phyloP scores from a whole-genome alignment of 1,140 invertebrate genomes.

The Conopomorpha cramerella region DNA sequence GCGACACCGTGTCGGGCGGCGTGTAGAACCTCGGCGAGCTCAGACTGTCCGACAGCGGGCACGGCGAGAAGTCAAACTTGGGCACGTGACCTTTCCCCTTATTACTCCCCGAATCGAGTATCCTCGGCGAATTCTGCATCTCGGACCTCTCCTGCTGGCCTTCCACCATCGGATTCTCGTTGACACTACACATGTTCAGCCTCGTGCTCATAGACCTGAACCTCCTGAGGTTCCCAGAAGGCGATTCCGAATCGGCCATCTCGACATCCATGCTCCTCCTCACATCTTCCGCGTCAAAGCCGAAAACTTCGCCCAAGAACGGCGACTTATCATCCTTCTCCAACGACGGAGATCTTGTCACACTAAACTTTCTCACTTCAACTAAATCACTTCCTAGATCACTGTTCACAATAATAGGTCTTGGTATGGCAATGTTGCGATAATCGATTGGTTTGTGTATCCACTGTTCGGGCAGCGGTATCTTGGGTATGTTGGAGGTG shows the following conservation, averaged over 20 bases:
- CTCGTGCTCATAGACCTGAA: conserved; percentile 46
- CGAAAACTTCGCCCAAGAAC: conserved; percentile 36
- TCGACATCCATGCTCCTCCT: conserved; percentile 17
- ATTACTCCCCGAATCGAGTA: conserved; percentile 38
- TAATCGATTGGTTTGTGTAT: background rate
- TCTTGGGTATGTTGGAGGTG: conserved; percentile 20
- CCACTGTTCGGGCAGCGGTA: background rate
- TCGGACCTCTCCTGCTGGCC: conserved; percentile 28
- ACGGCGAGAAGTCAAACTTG: conserved; percentile 50
- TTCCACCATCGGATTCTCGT: conserved; percentile 28
- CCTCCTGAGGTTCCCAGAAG: conserved; percentile 32
- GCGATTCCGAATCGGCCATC: conserved; percentile 16
- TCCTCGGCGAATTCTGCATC: conserved; percentile 41
- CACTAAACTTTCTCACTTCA: conserved; percentile 49
- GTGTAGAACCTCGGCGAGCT: conserved; percentile 47
- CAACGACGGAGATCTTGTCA: conserved; percentile 48
- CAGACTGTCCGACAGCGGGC: conserved; percentile 31
- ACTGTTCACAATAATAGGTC: too few relatives aligned
- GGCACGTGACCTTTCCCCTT: conserved; percentile 42
- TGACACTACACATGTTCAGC: conserved; percentile 46
- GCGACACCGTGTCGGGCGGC: conserved; percentile 42
- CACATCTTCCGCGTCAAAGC: conserved; percentile 30
- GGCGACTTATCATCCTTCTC: conserved; percentile 57
- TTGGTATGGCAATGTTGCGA: too few relatives aligned
- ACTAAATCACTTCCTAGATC: too few relatives aligned